phyloP scores from a whole-genome alignment of 1,140 invertebrate genomes.

The Pseudobourletiella spinata region DNA sequence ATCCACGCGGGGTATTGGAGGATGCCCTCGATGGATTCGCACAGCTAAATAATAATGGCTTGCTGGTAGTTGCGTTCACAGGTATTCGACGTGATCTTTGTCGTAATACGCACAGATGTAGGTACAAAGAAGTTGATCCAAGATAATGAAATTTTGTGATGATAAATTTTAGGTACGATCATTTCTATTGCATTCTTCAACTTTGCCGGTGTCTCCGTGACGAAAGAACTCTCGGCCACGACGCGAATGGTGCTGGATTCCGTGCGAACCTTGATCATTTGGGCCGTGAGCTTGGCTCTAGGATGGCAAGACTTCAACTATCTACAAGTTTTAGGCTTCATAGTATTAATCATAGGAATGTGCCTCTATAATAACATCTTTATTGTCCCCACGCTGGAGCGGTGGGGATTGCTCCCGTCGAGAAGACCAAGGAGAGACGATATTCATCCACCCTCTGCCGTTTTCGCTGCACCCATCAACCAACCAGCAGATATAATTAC shows the following conservation, averaged over 20 bases:
- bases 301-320: conserved; percentile 71
- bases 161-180: conserved; percentile 61
- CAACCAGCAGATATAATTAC: background rate
- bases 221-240: conserved; percentile 85
- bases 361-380: conserved; percentile 65
- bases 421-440: conserved; percentile 17
- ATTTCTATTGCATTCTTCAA: conserved; percentile 94
- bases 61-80: conserved; percentile 54
- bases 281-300: conserved; percentile 64
- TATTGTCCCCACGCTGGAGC: conserved; percentile 27
- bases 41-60: conserved; percentile 62
- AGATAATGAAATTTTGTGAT: too few relatives aligned
- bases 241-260: conserved; percentile 88
- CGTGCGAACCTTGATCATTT: conserved; percentile 80
- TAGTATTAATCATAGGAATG: conserved; percentile 63
- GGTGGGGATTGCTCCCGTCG: conserved; percentile 25
- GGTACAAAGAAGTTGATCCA: too few relatives aligned
- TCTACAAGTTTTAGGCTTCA: conserved; percentile 68
- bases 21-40: conserved; percentile 72
- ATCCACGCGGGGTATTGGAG: conserved; percentile 64
- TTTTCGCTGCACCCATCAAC: conserved; percentile 15
- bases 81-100: too few relatives aligned
- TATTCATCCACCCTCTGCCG: conserved; percentile 25
- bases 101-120: too few relatives aligned
- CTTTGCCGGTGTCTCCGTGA: conserved; percentile 90